These are phyloP conservation scores for Thaumetopoea pityocampa DNA, from an alignment of 1,140 invertebrate genomes.

Conservation along the genomic window DNA sequence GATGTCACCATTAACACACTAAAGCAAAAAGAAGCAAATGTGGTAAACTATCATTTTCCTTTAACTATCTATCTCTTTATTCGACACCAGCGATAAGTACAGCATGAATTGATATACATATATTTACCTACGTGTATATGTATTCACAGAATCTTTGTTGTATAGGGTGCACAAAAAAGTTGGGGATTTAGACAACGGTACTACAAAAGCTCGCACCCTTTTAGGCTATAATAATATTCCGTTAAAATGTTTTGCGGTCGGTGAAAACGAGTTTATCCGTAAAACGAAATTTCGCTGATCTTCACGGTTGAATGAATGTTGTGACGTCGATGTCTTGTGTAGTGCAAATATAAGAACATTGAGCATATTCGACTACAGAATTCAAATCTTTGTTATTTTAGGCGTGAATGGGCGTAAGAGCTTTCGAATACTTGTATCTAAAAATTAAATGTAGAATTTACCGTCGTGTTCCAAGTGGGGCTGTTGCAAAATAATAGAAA, in stretches of 20 bases:
- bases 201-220: constrained; percentile 1
- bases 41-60: no score
- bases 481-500: constrained; percentile 3
- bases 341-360: background rate
- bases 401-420: no score
- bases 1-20: no score
- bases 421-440: background rate
- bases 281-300: constrained; percentile 5
- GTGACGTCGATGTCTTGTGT: background rate
- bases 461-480: constrained; percentile 5
- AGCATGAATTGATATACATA: background rate
- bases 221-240: background rate
- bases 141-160: background rate
- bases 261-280: background rate
- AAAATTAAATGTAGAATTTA: no score
- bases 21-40: no score
- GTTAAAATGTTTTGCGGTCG: constrained; percentile 2
- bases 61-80: no score
- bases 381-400: background rate
- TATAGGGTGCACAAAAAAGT: constrained; percentile 1
- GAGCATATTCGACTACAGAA: background rate
- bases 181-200: constrained; percentile 2
- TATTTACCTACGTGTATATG: background rate
- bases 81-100: background rate
- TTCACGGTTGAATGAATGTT: constrained; percentile 1